Evolutionary conservation across 1,140 invertebrate genomes (phyloP), one percentile per base, ranked within the genome.

Genomic region (Monomorium pharaonis): DNA sequence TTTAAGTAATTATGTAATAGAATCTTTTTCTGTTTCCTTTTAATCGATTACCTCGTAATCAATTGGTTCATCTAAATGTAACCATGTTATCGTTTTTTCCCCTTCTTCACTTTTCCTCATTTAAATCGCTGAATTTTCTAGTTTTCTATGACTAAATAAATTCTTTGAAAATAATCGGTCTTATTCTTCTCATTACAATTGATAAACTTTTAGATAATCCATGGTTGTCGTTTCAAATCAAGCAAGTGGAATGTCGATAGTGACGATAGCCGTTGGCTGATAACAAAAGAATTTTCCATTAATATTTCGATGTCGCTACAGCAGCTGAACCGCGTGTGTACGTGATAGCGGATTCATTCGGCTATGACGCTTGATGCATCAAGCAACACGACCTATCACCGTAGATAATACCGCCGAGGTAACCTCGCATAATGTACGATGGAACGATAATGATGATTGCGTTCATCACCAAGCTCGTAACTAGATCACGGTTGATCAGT

Each of bases 401-500:
- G 16, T 84, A 58, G 88, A 87, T 90, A 90, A 84, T 87, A 89
- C 86, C 63, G 88, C 18, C 67, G 81, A 88, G 75, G 86, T 80
- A 80, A 63, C 87, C 54, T 88, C 83, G 78, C 85, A 91, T 89
- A 91, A 91, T 85, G 81, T 77, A 65, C 91, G 92, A 91, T 89
- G 86, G 85, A 80, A 67, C 77, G 88, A 91, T 91, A 92, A 91
- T 89, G 83, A 90, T 89, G 90, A 92, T 93, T 92, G 87, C 88
- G 90, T 92, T 92, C 88, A 91, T 90, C 90, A 83, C 85, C 87
- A 85, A 88, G 83, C 56, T 72, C 67, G 74, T 88, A 90, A 87
- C 85, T 74, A 63, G 70, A 81, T 88, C 88, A 88, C 70, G 65
- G 77, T 86, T 88, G 72, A 86, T 69, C 58, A 44, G 58, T 70